Evolutionary conservation across 2,113 vertebrate genomes (phyloP), one percentile per base, ranked within the genome.

Genomic region (Galemys pyrenaicus): DNA sequence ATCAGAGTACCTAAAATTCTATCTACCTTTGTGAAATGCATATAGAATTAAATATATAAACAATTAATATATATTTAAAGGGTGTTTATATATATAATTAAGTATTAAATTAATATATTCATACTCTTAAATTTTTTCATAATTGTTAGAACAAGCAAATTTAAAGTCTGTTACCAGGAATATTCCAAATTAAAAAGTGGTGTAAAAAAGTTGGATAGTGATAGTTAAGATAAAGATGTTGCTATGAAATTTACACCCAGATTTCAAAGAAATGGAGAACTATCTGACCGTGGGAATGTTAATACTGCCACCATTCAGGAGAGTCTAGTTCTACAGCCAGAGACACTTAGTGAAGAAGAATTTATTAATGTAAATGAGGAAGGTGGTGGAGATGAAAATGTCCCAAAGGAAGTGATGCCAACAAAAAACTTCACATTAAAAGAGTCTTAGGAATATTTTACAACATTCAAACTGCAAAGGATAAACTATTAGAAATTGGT

Each of bases 101-200:
- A 84, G 51, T 95, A 20, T 81, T 80, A 24, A 89, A 70, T 86
- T 92, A 83, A 90, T 41, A 88, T 80, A 77, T 51, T 93, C 41
- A 39, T 73, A 79, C 37, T 93, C 83, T 91, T 83, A 0, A 7
- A 79, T 62, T 81, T 81, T 37, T 60, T 1, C 7, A 16, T 78
- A 62, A 75, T 80, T 87, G 60, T 89, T 82, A 73, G 85, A 92
- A 70, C 60, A 91, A 89, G 46, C n/a, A 71, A 73, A 62, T 89
- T 26, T 80, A 89, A 91, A 20, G n/a, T 89, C 49, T 60, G 41
- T 77, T 74, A 64, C 28, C 22, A 64, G n/a, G 51, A 93, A 65
- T 37, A 79, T 87, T 81, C 41, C 11, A 85, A 84, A 82, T 58
- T 94, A 54, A 90, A 82, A 96, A 51, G n/a, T 91, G 28, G 70